phyloP scores from a whole-genome alignment of 2,113 vertebrate genomes.

The Colinus virginianus region DNA sequence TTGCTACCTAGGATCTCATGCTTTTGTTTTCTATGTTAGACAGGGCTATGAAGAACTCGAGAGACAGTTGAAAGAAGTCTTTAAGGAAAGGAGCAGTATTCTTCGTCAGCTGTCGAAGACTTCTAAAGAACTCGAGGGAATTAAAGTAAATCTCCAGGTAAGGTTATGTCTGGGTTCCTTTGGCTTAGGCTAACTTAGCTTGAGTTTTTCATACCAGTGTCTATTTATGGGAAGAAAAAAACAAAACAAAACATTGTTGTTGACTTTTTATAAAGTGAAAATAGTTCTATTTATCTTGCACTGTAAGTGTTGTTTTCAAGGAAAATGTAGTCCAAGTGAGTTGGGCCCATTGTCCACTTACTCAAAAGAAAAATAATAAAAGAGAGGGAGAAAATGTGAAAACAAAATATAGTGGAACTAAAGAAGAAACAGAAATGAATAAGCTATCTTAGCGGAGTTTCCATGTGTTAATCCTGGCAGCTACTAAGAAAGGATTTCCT shows the following conservation, averaged over 20 bases:
- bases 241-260: background rate
- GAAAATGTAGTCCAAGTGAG: background rate
- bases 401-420: background rate
- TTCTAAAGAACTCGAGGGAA: constrained; percentile 91
- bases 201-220: background rate
- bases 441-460: background rate
- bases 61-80: constrained; percentile 92
- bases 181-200: background rate
- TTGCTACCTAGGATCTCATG: constrained; percentile 31
- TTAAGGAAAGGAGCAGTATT: constrained; percentile 91
- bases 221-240: background rate
- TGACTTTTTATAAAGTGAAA: background rate
- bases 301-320: background rate
- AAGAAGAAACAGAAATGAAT: background rate
- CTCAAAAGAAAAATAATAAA: background rate
- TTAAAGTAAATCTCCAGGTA: constrained; percentile 94
- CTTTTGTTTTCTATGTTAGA: constrained; percentile 81
- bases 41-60: constrained; percentile 93
- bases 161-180: constrained; percentile 25
- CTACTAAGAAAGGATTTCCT: background rate
- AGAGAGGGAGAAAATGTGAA: background rate
- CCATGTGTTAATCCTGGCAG: background rate
- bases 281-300: background rate
- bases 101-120: constrained; percentile 93
- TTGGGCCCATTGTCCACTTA: background rate